Conservation (phyloP, 2,113 vertebrate species). For the Psilopogon haemacephalus region DNA sequence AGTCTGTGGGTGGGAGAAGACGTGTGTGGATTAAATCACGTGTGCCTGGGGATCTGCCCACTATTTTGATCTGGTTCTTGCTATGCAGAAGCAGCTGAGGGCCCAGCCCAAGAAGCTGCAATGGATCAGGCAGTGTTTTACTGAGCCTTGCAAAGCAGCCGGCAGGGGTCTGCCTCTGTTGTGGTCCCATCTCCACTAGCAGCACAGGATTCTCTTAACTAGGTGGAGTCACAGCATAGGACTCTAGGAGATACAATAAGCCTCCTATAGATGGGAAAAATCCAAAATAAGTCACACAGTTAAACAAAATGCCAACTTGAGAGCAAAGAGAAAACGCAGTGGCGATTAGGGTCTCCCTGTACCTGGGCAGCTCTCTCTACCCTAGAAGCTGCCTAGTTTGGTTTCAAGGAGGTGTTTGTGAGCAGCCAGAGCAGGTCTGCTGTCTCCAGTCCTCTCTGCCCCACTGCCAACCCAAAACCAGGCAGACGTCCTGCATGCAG, state of each 20-base stretch:
- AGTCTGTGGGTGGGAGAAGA: not conserved
- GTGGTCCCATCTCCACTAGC: not conserved
- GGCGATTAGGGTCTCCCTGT: not conserved
- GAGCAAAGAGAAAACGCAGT: not conserved
- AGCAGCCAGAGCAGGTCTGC: not conserved
- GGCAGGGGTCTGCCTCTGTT: not conserved
- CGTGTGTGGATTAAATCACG: not conserved
- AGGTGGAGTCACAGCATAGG: not conserved
- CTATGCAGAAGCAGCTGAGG: not conserved
- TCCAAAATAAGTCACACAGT: not conserved
- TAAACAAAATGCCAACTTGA: not conserved
- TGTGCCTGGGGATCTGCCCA: not conserved
- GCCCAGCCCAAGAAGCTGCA: not conserved
- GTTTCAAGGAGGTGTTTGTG: not conserved
- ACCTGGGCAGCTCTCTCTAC: not conserved
- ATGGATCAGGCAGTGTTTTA: not conserved
- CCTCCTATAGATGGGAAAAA: not conserved
- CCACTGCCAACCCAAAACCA: not conserved
- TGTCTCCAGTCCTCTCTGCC: not conserved
- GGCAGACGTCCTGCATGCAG: not conserved
- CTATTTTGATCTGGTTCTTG: not conserved
- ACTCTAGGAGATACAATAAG: not conserved
- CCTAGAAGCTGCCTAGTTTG: not conserved
- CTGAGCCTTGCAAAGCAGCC: not conserved
- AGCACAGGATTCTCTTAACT: rapidly evolving